Conservation (phyloP, 2,797 vertebrate species). For the Chaenodraco wilsoni region DNA sequence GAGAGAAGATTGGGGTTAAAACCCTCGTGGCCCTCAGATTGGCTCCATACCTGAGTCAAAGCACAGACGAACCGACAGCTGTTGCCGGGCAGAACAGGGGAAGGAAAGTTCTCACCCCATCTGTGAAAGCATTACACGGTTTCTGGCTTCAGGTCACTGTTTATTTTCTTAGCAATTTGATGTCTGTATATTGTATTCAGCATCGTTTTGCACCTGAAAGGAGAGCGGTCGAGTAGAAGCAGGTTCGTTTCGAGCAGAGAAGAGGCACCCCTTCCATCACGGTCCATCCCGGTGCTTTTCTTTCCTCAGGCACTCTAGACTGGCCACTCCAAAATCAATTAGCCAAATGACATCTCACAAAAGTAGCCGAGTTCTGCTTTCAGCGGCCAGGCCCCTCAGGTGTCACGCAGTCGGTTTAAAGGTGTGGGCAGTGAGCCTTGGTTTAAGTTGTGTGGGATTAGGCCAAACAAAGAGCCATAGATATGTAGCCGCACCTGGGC, state of each 20-base stretch:
- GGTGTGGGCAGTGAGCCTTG: slow-evolving; percentile 64
- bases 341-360: slow-evolving; percentile 86
- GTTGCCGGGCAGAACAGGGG: slow-evolving; percentile 62
- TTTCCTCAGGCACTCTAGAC: slow-evolving; percentile 60
- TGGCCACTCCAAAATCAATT: slow-evolving; percentile 86
- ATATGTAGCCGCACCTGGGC: slow-evolving; percentile 81
- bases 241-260: slow-evolving; percentile 47
- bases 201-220: slow-evolving; percentile 39
- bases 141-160: slow-evolving; percentile 52
- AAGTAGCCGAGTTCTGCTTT: slow-evolving; percentile 79
- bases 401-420: slow-evolving; percentile 76
- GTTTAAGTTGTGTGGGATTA: slow-evolving; percentile 82
- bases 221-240: slow-evolving; percentile 25
- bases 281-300: slow-evolving; percentile 32
- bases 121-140: slow-evolving; percentile 65
- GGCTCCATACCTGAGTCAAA: slow-evolving; percentile 83
- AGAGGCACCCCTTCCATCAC: slow-evolving; percentile 43
- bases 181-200: slow-evolving; percentile 50
- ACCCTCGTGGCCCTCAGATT: slow-evolving; percentile 83
- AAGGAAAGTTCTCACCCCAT: slow-evolving; percentile 55
- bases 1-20: slow-evolving; percentile 88
- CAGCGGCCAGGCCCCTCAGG: slow-evolving; percentile 75
- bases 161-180: slow-evolving; percentile 66
- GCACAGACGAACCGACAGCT: slow-evolving; percentile 64
- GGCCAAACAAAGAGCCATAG: slow-evolving; percentile 81